Conservation (phyloP, 2,113 vertebrate species). For the Psammodynastes pulverulentus region DNA sequence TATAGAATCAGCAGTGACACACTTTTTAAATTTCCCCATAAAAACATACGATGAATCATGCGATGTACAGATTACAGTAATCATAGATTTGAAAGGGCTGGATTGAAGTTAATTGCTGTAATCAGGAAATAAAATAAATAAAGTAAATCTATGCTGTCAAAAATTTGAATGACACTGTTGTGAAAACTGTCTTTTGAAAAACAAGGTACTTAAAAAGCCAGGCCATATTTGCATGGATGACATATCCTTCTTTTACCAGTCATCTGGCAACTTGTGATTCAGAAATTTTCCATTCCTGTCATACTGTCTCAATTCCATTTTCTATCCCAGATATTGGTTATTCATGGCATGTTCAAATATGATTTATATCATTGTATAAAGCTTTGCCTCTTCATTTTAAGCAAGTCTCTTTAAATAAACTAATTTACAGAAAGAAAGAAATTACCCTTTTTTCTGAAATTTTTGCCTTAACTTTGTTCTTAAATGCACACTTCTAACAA, state of each 20-base stretch:
- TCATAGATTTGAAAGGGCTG: background rate
- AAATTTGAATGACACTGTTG: background rate
- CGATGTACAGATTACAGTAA: background rate
- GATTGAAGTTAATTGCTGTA: background rate
- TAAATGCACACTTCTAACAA: background rate
- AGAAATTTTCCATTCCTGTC: background rate
- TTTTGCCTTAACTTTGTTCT: constrained; percentile 24
- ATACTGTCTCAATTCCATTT: background rate
- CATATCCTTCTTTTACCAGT: background rate
- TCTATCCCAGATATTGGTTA: background rate
- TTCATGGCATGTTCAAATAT: background rate
- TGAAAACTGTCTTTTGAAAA: background rate
- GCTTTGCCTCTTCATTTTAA: background rate
- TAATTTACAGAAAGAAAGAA: constrained; percentile 7
- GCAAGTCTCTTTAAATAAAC: background rate
- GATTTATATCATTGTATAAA: constrained; percentile 11
- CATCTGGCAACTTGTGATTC: background rate
- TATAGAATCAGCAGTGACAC: background rate
- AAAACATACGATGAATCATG: background rate
- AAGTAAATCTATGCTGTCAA: background rate
- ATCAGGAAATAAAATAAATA: background rate
- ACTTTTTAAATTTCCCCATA: background rate
- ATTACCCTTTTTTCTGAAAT: constrained; percentile 18
- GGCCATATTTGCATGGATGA: background rate
- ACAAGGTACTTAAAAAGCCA: background rate